phyloP scores from a whole-genome alignment of 2,888 invertebrate species.

The Aelia acuminata region DNA sequence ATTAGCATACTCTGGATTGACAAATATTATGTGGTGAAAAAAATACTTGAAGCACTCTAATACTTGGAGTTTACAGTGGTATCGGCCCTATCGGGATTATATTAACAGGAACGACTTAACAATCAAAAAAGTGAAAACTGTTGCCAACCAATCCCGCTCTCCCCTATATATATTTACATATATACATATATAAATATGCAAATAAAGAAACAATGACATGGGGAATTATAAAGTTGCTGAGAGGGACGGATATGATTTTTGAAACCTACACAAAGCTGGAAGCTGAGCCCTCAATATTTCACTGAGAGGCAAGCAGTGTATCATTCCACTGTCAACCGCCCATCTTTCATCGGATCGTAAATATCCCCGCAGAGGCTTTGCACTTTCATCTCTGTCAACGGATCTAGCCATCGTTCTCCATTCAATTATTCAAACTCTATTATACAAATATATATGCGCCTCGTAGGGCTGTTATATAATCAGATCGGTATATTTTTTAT shows the following conservation, averaged over 20 bases:
- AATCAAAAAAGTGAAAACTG: too few relatives aligned
- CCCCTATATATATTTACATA: too few relatives aligned
- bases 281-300: not conserved
- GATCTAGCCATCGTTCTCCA: not conserved
- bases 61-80: too few relatives aligned
- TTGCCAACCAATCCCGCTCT: too few relatives aligned
- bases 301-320: not conserved
- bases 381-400: slow-evolving; percentile 9
- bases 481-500: not conserved
- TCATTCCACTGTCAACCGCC: not conserved
- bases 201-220: too few relatives aligned
- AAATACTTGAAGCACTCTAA: too few relatives aligned
- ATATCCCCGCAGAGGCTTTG: not conserved
- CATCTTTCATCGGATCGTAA: not conserved
- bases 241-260: not conserved
- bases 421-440: slow-evolving; percentile 26
- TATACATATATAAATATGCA: too few relatives aligned
- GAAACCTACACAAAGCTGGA: not conserved
- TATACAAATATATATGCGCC: not conserved
- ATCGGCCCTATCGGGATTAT: too few relatives aligned
- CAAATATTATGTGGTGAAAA: too few relatives aligned
- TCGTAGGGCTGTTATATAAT: not conserved
- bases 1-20: too few relatives aligned
- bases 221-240: too few relatives aligned
- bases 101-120: too few relatives aligned